Conservation (phyloP, 2,113 vertebrate species). For the Rattus norvegicus region DNA sequence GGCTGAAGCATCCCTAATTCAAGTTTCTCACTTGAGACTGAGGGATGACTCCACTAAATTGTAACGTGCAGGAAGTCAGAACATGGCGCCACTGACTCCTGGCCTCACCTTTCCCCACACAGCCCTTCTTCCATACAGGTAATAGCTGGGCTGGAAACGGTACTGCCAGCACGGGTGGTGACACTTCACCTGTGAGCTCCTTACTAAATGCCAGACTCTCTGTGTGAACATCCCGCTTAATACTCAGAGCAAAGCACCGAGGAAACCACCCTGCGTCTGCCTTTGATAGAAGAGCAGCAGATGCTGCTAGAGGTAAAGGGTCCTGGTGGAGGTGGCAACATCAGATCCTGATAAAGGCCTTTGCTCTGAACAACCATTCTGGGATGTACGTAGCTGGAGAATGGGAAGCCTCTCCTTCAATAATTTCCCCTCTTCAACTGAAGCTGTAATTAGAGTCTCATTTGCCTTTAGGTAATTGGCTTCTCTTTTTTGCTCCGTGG, state of each 20-base stretch:
- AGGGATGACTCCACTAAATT: not conserved
- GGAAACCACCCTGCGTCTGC: not conserved
- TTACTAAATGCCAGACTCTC: not conserved
- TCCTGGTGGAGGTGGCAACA: not conserved
- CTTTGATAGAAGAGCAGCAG: not conserved
- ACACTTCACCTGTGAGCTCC: not conserved
- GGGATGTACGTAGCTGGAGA: not conserved
- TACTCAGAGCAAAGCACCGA: not conserved
- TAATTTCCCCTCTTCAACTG: conserved; percentile 22
- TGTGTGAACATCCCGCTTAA: not conserved
- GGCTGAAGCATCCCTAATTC: not conserved
- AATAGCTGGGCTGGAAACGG: not conserved
- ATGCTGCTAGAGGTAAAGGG: not conserved
- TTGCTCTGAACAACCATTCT: not conserved
- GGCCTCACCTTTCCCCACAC: not conserved
- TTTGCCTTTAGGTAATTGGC: conserved; percentile 58
- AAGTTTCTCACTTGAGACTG: not conserved
- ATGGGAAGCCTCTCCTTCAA: not conserved
- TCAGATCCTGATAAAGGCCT: not conserved
- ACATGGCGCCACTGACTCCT: not conserved
- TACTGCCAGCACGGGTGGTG: too few species aligned
- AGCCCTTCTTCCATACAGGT: not conserved
- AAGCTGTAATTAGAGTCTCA: conserved; percentile 33
- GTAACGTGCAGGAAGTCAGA: not conserved
- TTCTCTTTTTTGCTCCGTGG: conserved; percentile 22